Percentiles rank a stretch among this genome's conserved stretches.
Conservation (phyloP, 1,140 invertebrate species). For the Lethrus apterus region DNA sequence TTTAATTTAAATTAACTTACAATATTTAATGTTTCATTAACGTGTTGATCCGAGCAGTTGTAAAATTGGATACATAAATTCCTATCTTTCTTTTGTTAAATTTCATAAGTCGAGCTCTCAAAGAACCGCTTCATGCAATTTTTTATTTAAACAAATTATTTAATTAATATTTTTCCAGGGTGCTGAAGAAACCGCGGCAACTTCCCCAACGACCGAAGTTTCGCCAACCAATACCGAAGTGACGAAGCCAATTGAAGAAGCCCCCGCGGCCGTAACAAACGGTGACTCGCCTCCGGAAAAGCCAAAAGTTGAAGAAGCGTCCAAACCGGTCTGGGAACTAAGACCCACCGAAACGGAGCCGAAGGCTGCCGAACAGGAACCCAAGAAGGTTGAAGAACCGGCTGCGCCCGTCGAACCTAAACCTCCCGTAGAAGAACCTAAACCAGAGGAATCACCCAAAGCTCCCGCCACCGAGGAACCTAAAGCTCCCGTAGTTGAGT, state of each 20-base stretch:
- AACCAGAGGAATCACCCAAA: slow-evolving; percentile 20
- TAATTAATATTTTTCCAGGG: no score
- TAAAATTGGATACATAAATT: no score
- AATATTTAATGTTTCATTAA: no score
- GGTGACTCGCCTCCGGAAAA: slow-evolving; percentile 17
- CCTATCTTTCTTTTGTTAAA: no score
- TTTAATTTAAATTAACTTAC: no score
- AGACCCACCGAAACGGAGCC: slow-evolving; percentile 19
- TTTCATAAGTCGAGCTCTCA: no score
- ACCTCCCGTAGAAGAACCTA: slow-evolving; percentile 19
- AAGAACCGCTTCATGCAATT: no score
- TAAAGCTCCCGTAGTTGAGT: slow-evolving; percentile 20
- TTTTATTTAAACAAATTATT: no score
- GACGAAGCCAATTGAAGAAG: slow-evolving; percentile 15
- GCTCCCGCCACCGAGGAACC: slow-evolving; percentile 17
- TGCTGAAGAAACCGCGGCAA: slow-evolving; percentile 28
- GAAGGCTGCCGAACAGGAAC: slow-evolving; percentile 19
- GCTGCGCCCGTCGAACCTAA: slow-evolving; percentile 11
- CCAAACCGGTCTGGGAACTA: slow-evolving; percentile 21
- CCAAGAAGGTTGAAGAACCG: slow-evolving; percentile 7
- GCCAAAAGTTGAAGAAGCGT: slow-evolving; percentile 20
- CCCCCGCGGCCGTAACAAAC: slow-evolving; percentile 11
- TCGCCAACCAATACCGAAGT: slow-evolving; percentile 31
- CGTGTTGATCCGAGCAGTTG: no score
- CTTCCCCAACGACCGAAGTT: slow-evolving; percentile 25